A percentile compares a stretch with the other conserved stretches of the same genome.
These are phyloP conservation scores for Mareca strepera DNA, from an alignment of 2,797 vertebrate genomes.

Conservation along the genomic window DNA sequence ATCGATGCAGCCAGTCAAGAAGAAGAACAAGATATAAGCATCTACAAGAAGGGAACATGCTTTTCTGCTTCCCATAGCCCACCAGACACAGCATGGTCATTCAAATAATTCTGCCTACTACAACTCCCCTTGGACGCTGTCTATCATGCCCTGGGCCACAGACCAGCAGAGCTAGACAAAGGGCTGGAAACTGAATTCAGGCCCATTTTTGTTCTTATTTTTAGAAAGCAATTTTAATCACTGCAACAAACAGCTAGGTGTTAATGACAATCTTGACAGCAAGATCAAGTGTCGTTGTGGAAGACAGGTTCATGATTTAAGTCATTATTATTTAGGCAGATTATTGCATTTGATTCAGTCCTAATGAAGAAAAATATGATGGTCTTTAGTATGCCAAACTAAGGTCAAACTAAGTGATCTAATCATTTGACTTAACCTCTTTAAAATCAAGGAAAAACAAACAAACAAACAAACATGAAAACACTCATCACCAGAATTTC, in stretches of 20 bases:
- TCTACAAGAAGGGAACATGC: background rate
- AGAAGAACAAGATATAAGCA: background rate
- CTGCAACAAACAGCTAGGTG: background rate
- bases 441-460: background rate
- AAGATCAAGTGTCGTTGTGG: background rate
- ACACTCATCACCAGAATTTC: background rate
- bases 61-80: background rate
- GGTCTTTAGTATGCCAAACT: background rate
- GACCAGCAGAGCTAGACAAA: background rate
- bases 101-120: background rate
- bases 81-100: background rate
- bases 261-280: background rate
- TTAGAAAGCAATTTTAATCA: background rate
- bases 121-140: rapidly evolving
- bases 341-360: background rate
- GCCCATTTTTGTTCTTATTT: background rate
- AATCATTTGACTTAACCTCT: background rate
- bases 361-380: background rate
- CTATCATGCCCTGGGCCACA: background rate
- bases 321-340: background rate
- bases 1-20: background rate
- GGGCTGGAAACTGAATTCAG: background rate
- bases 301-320: background rate
- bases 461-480: background rate
- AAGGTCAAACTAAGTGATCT: background rate